Percentiles rank a stretch among this genome's conserved stretches.
Evolutionary conservation across 2,888 invertebrate genomes (phyloP).

Genomic region (Embidobia sp.): DNA sequence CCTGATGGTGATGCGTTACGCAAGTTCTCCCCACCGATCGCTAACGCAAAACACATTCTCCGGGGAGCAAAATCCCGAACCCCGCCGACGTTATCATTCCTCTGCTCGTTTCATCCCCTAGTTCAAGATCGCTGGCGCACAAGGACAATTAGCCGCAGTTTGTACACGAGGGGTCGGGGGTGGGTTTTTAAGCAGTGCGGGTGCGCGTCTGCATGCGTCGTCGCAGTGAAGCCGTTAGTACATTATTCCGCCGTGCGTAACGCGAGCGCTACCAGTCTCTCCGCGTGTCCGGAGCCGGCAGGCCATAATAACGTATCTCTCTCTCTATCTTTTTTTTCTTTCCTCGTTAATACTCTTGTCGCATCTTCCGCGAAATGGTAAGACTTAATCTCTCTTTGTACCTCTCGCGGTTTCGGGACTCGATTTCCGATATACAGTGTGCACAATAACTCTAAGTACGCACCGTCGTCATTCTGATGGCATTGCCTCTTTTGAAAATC

Average conservation of each 20-base stretch:
- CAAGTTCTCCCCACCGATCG: too few species aligned
- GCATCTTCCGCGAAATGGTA: slow-evolving; percentile 74
- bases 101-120: slow-evolving; percentile 45
- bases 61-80: too few species aligned
- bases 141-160: slow-evolving; percentile 52
- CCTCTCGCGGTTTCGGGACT: background rate
- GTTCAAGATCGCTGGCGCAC: slow-evolving; percentile 46
- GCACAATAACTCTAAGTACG: too few species aligned
- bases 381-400: slow-evolving; percentile 55
- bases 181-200: slow-evolving; percentile 68
- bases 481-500: too few species aligned
- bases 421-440: too few species aligned
- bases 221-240: slow-evolving; percentile 75
- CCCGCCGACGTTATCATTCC: too few species aligned
- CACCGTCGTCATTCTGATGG: too few species aligned
- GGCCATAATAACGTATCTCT: slow-evolving; percentile 56
- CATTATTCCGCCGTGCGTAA: slow-evolving; percentile 69
- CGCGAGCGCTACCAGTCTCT: slow-evolving; percentile 76
- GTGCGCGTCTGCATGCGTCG: slow-evolving; percentile 77
- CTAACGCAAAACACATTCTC: too few species aligned
- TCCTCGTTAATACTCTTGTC: slow-evolving; percentile 52
- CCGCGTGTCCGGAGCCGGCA: slow-evolving; percentile 68
- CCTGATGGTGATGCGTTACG: too few species aligned
- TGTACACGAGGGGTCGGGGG: slow-evolving; percentile 45
- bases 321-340: slow-evolving; percentile 11